phyloP scores from a whole-genome alignment of 2,797 vertebrate species.

The Alca torda region DNA sequence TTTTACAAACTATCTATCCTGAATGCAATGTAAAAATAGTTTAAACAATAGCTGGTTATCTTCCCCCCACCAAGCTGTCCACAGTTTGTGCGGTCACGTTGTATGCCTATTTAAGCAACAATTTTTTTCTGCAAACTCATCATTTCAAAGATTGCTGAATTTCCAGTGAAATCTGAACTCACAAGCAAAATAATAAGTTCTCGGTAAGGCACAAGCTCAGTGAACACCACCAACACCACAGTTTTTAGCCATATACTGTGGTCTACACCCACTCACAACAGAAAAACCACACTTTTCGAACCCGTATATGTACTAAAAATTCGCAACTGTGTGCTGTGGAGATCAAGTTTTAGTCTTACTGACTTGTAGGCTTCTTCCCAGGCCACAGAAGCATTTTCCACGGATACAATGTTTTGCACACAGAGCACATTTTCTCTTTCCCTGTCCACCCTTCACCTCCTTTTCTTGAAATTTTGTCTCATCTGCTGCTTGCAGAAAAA shows the following conservation, averaged over 20 bases:
- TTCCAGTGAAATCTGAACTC: neutral
- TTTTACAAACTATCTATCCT: neutral
- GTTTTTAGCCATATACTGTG: neutral
- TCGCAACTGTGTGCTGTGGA: neutral
- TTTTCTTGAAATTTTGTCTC: neutral
- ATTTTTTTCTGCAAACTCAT: neutral
- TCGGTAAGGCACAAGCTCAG: neutral
- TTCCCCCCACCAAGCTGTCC: fast-evolving
- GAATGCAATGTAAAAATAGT: neutral
- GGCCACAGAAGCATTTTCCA: neutral
- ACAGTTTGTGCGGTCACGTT: neutral
- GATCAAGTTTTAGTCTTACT: neutral
- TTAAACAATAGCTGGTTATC: neutral
- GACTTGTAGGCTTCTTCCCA: neutral
- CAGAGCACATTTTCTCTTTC: neutral
- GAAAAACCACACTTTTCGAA: neutral
- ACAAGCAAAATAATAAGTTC: neutral
- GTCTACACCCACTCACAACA: neutral
- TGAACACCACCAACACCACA: neutral
- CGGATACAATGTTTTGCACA: neutral
- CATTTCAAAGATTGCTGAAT: fast-evolving
- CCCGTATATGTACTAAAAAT: fast-evolving
- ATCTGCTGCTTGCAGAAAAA: neutral
- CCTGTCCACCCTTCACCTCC: neutral
- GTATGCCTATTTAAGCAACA: neutral